A percentile compares a stretch with the other conserved stretches of the same genome.
These are phyloP conservation scores for Cactoblastis cactorum DNA, from an alignment of 2,888 invertebrate species.

Conservation along the genomic window DNA sequence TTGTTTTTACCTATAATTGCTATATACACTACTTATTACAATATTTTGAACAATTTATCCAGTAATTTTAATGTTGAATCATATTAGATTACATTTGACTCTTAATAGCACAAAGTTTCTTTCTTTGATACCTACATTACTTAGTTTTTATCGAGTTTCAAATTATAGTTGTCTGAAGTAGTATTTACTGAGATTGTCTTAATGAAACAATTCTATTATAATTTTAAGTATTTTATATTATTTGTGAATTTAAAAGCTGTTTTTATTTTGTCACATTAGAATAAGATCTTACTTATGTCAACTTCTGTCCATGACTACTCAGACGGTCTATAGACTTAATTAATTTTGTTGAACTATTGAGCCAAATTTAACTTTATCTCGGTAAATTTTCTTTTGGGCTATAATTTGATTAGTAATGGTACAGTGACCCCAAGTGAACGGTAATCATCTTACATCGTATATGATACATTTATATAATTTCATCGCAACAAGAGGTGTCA, in stretches of 20 bases:
- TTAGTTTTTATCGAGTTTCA: slow-evolving; percentile 9
- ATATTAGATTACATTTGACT: slow-evolving; percentile 21
- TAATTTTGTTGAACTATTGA: neutral
- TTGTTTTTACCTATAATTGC: slow-evolving; percentile 6
- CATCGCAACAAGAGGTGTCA: slow-evolving; percentile 14
- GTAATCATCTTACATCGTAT: neutral
- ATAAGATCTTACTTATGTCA: no score
- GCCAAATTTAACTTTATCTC: neutral
- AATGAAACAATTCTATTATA: neutral
- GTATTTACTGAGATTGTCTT: neutral
- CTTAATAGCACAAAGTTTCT: slow-evolving; percentile 37
- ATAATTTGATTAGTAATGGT: neutral
- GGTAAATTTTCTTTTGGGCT: neutral
- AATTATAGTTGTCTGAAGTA: neutral
- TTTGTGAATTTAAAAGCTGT: no score
- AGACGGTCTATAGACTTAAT: neutral
- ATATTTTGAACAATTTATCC: slow-evolving; percentile 12
- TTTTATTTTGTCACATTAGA: neutral
- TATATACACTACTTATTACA: slow-evolving; percentile 5
- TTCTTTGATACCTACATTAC: slow-evolving; percentile 23
- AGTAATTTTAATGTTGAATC: slow-evolving; percentile 8
- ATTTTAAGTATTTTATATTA: no score
- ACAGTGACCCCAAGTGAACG: slow-evolving; percentile 6
- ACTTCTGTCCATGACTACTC: no score
- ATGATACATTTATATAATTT: neutral